Conservation (phyloP, 2,113 vertebrate species). For the Mormyrus lacerda region DNA sequence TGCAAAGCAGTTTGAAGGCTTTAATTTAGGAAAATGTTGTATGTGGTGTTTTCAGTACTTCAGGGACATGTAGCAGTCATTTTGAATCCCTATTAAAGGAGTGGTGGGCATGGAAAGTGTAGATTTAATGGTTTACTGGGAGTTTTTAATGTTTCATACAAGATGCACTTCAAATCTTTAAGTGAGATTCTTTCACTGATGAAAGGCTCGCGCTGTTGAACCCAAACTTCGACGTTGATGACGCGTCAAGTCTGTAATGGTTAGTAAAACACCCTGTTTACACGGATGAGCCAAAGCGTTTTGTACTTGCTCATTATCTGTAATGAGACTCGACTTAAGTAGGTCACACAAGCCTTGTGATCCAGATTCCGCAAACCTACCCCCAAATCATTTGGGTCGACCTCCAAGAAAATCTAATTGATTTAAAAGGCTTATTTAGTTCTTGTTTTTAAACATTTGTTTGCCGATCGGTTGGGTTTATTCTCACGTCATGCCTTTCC, state of each 20-base stretch:
- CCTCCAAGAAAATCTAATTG: not conserved
- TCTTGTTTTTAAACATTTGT: not conserved
- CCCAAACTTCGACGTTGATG: not conserved
- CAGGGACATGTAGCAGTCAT: not conserved
- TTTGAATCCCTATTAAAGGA: not conserved
- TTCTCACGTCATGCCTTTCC: not conserved
- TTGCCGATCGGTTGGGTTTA: not conserved
- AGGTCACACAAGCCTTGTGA: not conserved
- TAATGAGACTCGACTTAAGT: not conserved
- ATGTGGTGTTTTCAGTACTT: not conserved
- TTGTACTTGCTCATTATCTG: not conserved
- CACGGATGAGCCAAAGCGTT: not conserved
- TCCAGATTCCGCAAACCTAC: not conserved
- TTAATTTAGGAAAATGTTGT: not conserved
- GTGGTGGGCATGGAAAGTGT: not conserved
- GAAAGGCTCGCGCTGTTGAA: not conserved
- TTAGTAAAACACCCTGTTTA: not conserved
- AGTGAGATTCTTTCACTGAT: not conserved
- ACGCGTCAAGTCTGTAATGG: not conserved
- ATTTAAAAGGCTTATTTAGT: not conserved
- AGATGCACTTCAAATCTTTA: not conserved
- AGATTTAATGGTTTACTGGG: not conserved
- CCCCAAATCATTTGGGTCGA: not conserved
- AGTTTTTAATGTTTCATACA: not conserved
- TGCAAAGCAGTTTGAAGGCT: not conserved